Evolutionary conservation across 2,797 vertebrate genomes (phyloP).

Genomic region (Pangasius djambal): DNA sequence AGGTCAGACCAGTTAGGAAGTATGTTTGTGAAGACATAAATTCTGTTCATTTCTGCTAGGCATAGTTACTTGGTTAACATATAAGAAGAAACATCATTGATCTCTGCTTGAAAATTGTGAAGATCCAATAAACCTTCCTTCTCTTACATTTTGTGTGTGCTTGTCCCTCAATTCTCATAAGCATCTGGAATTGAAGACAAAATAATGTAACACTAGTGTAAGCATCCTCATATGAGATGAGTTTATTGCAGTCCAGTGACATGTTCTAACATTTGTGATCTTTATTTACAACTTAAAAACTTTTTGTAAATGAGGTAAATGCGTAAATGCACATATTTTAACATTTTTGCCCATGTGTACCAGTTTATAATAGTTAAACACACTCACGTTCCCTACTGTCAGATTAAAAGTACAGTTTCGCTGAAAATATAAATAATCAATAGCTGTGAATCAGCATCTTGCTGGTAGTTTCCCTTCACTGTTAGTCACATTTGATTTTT

Average conservation of each 20-base stretch:
- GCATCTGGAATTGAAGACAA: neutral
- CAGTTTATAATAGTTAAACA: neutral
- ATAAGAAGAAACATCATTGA: neutral
- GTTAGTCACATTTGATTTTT: neutral
- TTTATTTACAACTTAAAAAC: constrained; percentile 2
- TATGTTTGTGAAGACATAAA: neutral
- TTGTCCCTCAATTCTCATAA: neutral
- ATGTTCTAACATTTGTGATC: neutral
- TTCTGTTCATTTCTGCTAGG: neutral
- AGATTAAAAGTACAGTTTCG: neutral
- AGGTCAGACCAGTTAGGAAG: no score
- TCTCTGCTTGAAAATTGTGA: neutral
- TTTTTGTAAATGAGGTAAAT: neutral
- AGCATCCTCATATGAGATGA: neutral
- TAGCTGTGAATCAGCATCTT: neutral
- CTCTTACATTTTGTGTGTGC: neutral
- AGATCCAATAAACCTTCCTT: neutral
- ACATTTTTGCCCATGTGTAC: constrained; percentile 2
- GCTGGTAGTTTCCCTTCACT: neutral
- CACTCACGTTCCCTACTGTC: neutral
- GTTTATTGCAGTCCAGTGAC: neutral
- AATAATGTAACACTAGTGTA: neutral
- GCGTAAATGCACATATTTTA: neutral
- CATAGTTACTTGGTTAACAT: neutral
- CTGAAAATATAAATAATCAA: neutral